Conservation (phyloP, 1,140 invertebrate species). For the Drosophila paulistorum region DNA sequence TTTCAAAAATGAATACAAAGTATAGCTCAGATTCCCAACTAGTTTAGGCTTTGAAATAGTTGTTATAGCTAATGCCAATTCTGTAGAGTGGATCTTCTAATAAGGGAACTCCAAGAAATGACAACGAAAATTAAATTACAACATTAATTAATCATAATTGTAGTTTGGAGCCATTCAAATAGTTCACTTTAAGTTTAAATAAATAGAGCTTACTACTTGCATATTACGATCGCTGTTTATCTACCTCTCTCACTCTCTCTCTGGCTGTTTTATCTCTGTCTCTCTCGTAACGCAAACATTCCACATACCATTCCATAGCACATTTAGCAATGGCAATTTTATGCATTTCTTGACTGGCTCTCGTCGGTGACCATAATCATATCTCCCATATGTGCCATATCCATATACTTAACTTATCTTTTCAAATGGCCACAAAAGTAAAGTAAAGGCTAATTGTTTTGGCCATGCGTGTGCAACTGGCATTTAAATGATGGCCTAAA, state of each 20-base stretch:
- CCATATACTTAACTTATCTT: conserved; percentile 18
- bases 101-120: no score
- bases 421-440: conserved; percentile 37
- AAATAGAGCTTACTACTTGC: background rate
- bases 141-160: no score
- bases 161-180: no score
- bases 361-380: conserved; percentile 12
- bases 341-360: conserved; percentile 16
- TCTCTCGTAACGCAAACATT: background rate
- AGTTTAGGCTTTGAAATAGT: no score
- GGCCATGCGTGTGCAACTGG: conserved; percentile 22
- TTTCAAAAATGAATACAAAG: background rate
- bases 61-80: no score
- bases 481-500: conserved; percentile 70
- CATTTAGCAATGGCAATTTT: conserved; percentile 1
- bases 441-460: conserved; percentile 53
- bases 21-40: no score
- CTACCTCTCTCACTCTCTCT: background rate
- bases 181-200: background rate
- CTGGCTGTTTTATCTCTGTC: no score
- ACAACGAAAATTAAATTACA: no score
- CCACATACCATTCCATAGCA: background rate
- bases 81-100: no score
- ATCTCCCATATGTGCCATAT: background rate
- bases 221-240: background rate